Conservation (phyloP, 2,113 vertebrate species). For the cattle (Bos taurus) region ARS-UCD2.0 NC_037333.1:33745501-33746000, state of each 20-base stretch:
- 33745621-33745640: neutral
- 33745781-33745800: neutral
- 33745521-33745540: neutral
- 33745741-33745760: neutral
- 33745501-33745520: neutral
- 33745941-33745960: neutral
- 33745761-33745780: neutral
- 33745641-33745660: neutral
- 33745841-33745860: neutral
- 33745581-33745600: neutral
- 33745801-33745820: neutral
- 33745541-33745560: neutral
- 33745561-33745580: neutral
- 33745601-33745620: neutral
- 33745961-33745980: neutral
- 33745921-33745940: neutral
- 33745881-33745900: neutral
- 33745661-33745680: neutral
- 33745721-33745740: neutral
- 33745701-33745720: neutral
- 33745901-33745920: neutral
- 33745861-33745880: neutral
- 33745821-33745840: neutral
- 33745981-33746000: neutral
- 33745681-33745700: neutral